phyloP scores from a whole-genome alignment of 2,888 invertebrate species.

The Stenolophus ochropezus region DNA sequence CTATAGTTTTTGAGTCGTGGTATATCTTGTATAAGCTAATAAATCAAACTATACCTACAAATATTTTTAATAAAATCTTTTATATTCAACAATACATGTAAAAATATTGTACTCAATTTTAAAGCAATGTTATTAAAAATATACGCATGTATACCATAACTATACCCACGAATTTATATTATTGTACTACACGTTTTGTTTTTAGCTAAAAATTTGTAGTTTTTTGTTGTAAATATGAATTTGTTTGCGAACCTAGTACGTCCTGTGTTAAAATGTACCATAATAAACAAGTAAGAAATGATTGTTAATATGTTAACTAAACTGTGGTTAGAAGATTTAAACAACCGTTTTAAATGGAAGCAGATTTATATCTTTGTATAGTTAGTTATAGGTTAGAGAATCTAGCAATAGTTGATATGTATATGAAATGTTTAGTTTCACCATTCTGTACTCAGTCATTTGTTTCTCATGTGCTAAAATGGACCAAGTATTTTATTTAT shows the following conservation, averaged over 20 bases:
- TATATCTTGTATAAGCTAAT: too few species aligned
- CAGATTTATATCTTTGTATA: constrained; percentile 51
- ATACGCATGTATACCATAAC: too few species aligned
- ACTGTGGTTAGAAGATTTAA: constrained; percentile 43
- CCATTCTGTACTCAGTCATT: constrained; percentile 35
- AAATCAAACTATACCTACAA: too few species aligned
- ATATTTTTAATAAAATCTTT: too few species aligned
- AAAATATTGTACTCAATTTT: too few species aligned
- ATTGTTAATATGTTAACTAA: constrained; percentile 44
- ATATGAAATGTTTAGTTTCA: constrained; percentile 45
- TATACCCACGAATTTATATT: too few species aligned
- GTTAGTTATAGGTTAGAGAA: constrained; percentile 53
- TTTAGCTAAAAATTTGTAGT: too few species aligned
- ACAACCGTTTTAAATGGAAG: constrained; percentile 45
- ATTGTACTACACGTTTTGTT: too few species aligned
- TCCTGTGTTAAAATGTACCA: constrained; percentile 50
- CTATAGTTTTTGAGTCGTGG: too few species aligned
- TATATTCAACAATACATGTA: too few species aligned
- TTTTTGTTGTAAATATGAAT: too few species aligned
- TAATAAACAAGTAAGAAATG: constrained; percentile 48
- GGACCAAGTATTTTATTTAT: constrained; percentile 59
- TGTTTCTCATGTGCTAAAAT: constrained; percentile 54
- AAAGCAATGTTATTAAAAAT: too few species aligned
- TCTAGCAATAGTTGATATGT: constrained; percentile 47
- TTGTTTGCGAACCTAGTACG: constrained; percentile 29